Base-by-base conservation (phyloP, 2,113 vertebrate genomes). In the Melanostigma gelatinosum region DNA sequence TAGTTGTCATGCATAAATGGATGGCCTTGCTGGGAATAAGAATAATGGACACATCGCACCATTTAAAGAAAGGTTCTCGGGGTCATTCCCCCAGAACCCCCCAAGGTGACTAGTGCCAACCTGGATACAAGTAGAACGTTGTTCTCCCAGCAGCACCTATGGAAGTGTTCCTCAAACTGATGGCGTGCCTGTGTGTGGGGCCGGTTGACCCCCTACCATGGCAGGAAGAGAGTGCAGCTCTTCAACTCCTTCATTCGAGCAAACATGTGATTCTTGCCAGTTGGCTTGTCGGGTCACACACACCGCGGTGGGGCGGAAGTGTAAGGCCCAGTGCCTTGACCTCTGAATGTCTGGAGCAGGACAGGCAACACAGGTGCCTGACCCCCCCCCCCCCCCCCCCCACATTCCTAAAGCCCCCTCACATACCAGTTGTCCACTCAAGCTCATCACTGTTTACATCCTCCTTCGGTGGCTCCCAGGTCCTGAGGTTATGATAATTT, bases 401-500 rank as follows among this genome's bases (percentile, higher is more conserved):
- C 36, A 65, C 60, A 72, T 68, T 81, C 76, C 58, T 77, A 15
- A 63, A 64, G 36, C 32, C 65, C 57, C 68, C 54, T 62, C 44
- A 60, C 79, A 90, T 88, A 76, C 74, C 87, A 74, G 65, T 62
- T 69, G 48, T 52, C 50, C 77, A 73, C 62, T 71, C 69, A 83
- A n/a, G 66, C 67, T 64, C 8, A 55, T 74, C 46, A 72, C n/a
- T 54, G 46, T 29, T 22, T 60, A 64, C 54, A 48, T 63, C 27
- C 64, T 67, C 68, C 55, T 76, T 61, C 20, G 52, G 71, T 75
- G 52, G 78, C 36, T 60, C 48, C 40, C 4, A 40, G 12, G 27
- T 29, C n/a, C 54, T 55, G 10, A 12, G 10, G 52, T 55, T 24
- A 27, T 32, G 15, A 32, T 32, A 32, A 24, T 44, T 69, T 7